Base-by-base conservation (phyloP, 2,797 vertebrate species). In the Anas capensis region DNA sequence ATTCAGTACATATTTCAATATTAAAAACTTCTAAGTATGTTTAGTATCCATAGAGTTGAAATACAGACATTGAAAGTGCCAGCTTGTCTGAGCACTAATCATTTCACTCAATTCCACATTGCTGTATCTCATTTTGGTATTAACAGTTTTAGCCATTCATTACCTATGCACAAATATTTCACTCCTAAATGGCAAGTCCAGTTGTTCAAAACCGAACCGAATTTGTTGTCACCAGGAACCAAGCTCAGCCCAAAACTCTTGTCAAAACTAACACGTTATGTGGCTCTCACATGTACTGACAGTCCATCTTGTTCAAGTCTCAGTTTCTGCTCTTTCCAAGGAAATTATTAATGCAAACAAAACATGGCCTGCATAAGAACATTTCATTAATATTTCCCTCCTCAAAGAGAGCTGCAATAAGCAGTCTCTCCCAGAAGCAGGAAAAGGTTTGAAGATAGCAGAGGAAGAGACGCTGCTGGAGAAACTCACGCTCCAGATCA, bases 151-250 rank as follows among this genome's bases (percentile, higher is more conserved):
- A 85, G 76, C 10, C 12, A 15, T n/a, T 53, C 8, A 2, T 15
- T 54, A 33, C 15, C 19, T 53, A n/a, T 10, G 11, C 29, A 58
- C 10, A 14, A 26, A 6, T 10, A 49, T 18, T 38, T 71, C 13
- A 68, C 8, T 77, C 11, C 36, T 54, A 53, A 51, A 38, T 2
- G 8, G 27, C 0, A 42, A 62, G 26, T 17, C 7, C 1, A 8
- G 27, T 89, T 36, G 15, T 62, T 85, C n/a, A 56, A 77, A 85
- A 8, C 1, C 0, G 23, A 76, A 61, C 24, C 0, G 0, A 19
- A 31, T 36, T 60, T 58, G 19, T 29, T 17, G 18, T n/a, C 85
- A 87, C 17, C 42, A 60, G 18, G 34, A 77, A 70, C 7, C 7
- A 82, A 61, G 72, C 11, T 18, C 20, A 69, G 14, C 10, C 36